Evolutionary conservation across 1,140 invertebrate genomes (phyloP), one percentile per base, ranked within the genome.

Genomic region (Caenorhabditis brenneri): DNA sequence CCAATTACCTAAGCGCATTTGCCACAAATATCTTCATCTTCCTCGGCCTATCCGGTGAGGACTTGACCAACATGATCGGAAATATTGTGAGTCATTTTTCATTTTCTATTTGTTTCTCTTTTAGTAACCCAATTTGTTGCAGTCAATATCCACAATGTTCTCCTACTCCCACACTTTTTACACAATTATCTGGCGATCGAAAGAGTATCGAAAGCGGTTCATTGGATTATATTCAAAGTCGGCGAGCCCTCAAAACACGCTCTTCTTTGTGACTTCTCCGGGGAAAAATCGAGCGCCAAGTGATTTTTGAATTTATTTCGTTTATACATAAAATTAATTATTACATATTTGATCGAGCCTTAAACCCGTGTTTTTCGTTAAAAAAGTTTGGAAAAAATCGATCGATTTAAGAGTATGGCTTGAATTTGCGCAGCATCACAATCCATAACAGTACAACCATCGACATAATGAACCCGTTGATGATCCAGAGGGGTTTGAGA

Each of bases 401-500:
- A n/a, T 7, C 7, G 49, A 12, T 29, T 42, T 74, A 74, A 24
- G 65, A 74, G 6, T 74, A 74, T 42, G 33, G 27, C 36, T 82
- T 82, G 27, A 82, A 51, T 58, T 82, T 82, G 22, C 46, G 55
- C 5, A 82, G 36, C 36, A 65, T 51, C 5, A 74, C n/a, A 9
- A 82, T 36, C 81, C 81, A 82, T 29, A 69, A 27, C 2, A 46
- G 6, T 7, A 55, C 60, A 29, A 58, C 81, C 16, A 24, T 24
- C 16, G 60, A 39, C 36, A 60, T 82, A 6, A 82, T 69, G 51
- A 42, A 33, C 46, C 81, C 81, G 33, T 82, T 82, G 31, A 48
- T 51, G 7, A 82, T 82, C 81, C 81, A 82, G 6, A 82, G 48
- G 4, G 81, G 81, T 49, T 42, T 31, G 51, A 65, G 81, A 48